Base-by-base conservation (phyloP, 2,888 invertebrate genomes). In the Maniola hyperantus region DNA sequence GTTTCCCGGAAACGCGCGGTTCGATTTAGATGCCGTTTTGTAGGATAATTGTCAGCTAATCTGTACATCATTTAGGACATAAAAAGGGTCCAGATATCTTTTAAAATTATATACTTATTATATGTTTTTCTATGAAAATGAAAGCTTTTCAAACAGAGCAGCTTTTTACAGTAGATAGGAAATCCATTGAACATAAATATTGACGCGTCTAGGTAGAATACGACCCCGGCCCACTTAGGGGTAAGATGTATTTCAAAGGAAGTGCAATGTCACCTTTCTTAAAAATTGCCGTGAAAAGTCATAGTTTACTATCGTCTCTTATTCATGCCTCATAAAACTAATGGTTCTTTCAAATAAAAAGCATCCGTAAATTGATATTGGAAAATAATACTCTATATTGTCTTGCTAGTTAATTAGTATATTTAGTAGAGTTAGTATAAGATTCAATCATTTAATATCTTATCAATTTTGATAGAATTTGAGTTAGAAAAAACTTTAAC, bases 181-280 rank as follows among this genome's bases (percentile, higher is more conserved):
- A 51, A 26, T 4, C 11, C 6, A 51, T 26, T 51, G n/a, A 51
- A 51, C 51, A 33, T 34, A 15, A 54, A 34, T n/a, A n/a, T 15
- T 34, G n/a, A 15, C n/a, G n/a, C 15, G 8, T 53, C 1, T n/a
- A 18, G 20, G 20, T 13, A 46, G 10, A 8, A 34, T 20, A n/a
- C 7, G 20, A 50, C 68, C 71, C 69, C 67, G 62, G 46, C 66
- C 65, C 68, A 70, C 76, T 76, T 70, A 70, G 63, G 70, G 66
- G 59, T 63, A 69, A 74, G 69, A 64, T 67, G 67, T 67, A 74
- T 76, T 81, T 73, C 71, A 73, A 75, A 74, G 69, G 78, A 82
- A 83, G 76, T 73, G 85, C 84, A 68, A 73, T 82, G 83, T 88
- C 87, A 85, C 78, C 74, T 76, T 72, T 72, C 80, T 79, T 83